These are phyloP conservation scores for Ooceraea biroi DNA, from an alignment of 1,140 invertebrate species.

Conservation along the genomic window DNA sequence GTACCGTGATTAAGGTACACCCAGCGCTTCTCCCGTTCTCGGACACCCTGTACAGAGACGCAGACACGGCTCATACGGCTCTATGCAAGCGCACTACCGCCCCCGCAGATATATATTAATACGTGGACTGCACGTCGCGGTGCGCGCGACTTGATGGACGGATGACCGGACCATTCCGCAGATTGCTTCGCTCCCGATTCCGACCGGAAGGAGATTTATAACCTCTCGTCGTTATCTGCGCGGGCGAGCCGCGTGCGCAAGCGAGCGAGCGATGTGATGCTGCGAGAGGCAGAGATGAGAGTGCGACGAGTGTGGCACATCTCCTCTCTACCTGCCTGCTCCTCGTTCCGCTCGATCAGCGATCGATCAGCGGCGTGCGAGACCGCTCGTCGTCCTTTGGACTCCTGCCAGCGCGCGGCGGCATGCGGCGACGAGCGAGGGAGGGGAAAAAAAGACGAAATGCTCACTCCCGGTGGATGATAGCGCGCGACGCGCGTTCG, in stretches of 20 bases:
- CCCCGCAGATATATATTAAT: slow-evolving; percentile 75
- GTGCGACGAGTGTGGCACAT: background rate
- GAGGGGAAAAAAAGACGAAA: background rate
- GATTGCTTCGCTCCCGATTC: slow-evolving; percentile 85
- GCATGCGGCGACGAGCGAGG: background rate
- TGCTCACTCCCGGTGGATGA: slow-evolving; percentile 22
- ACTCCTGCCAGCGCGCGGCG: slow-evolving; percentile 35
- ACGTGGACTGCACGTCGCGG: slow-evolving; percentile 75
- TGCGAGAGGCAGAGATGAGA: slow-evolving; percentile 5
- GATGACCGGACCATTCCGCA: slow-evolving; percentile 86
- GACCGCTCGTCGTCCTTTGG: slow-evolving; percentile 61
- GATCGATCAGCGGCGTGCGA: slow-evolving; percentile 65
- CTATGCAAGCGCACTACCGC: slow-evolving; percentile 50
- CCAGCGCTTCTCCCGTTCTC: background rate
- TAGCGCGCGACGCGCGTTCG: slow-evolving; percentile 51
- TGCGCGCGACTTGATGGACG: slow-evolving; percentile 84
- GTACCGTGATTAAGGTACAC: too few relatives aligned
- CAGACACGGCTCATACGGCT: slow-evolving; percentile 9
- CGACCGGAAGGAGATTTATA: slow-evolving; percentile 86
- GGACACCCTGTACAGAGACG: slow-evolving; percentile 50
- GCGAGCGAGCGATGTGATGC: slow-evolving; percentile 69
- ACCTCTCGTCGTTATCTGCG: slow-evolving; percentile 85
- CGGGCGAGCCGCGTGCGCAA: slow-evolving; percentile 44
- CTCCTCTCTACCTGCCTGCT: slow-evolving; percentile 35
- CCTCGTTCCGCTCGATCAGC: slow-evolving; percentile 69